Evolutionary conservation across 2,113 vertebrate species (phyloP).

Genomic region (Condylura cristata): DNA sequence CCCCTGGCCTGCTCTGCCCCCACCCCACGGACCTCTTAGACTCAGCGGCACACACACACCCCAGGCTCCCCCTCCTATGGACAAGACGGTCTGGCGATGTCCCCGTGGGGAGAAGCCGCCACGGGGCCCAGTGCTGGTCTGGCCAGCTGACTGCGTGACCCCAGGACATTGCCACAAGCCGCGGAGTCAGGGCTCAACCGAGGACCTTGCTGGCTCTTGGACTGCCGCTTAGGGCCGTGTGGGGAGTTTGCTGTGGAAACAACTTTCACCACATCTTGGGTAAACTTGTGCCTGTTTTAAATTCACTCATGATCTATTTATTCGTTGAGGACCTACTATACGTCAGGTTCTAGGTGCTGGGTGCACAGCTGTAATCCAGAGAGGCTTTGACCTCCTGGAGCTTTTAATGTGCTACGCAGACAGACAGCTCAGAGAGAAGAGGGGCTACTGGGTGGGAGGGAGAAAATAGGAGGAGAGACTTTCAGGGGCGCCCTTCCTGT

Average conservation of each 20-base stretch:
- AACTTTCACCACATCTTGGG: not conserved
- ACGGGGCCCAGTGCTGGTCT: not conserved
- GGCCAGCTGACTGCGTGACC: not conserved
- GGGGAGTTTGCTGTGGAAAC: not conserved
- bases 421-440: rapidly evolving
- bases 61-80: not conserved
- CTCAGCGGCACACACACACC: not conserved
- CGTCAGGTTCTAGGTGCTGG: not conserved
- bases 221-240: not conserved
- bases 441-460: not conserved
- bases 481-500: not conserved
- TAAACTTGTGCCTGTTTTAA: not conserved
- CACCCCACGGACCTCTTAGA: not conserved
- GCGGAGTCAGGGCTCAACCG: not conserved
- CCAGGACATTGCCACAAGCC: not conserved
- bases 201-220: not conserved
- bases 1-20: not conserved
- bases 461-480: not conserved
- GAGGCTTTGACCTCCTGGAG: not conserved
- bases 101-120: rapidly evolving
- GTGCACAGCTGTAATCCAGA: not conserved
- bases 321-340: not conserved
- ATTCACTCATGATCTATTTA: not conserved
- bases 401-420: not conserved
- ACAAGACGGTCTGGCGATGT: too few species aligned